A percentile compares a stretch with the other conserved stretches of the same genome.
Conservation (phyloP, 2,797 vertebrate species). For the Paguma larvata region DNA sequence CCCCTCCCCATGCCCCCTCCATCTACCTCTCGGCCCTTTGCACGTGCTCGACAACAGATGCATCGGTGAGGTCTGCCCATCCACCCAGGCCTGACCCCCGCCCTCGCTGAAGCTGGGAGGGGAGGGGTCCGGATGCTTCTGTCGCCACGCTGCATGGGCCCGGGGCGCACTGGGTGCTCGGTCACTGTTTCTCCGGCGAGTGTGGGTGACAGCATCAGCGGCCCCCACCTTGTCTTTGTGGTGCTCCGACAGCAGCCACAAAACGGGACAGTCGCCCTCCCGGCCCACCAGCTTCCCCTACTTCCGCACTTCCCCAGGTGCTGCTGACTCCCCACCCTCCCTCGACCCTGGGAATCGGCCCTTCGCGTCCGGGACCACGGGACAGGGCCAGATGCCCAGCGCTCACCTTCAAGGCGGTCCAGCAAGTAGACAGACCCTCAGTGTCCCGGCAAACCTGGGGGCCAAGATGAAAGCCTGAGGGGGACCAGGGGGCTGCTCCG, state of each 20-base stretch:
- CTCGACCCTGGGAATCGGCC: background rate
- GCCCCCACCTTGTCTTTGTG: background rate
- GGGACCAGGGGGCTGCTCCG: background rate
- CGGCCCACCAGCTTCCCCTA: conserved; percentile 82
- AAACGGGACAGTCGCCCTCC: conserved; percentile 82
- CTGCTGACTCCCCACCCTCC: conserved; percentile 84
- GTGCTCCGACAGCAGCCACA: background rate
- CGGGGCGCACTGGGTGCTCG: background rate
- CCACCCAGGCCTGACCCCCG: background rate
- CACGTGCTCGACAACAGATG: background rate
- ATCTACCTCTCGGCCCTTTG: background rate
- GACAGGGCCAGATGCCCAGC: background rate
- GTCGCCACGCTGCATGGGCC: background rate
- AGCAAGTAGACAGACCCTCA: background rate
- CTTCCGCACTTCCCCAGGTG: conserved; percentile 91
- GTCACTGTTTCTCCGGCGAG: background rate
- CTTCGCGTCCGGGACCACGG: background rate
- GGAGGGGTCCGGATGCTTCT: background rate
- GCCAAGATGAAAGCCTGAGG: background rate
- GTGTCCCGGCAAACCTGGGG: background rate
- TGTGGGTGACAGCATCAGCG: background rate
- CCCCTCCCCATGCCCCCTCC: background rate
- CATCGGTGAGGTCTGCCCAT: background rate
- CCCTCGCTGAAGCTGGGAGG: background rate
- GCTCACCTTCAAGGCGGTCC: background rate